These are phyloP conservation scores for Tethya wilhelma DNA, from an alignment of 37 sponge, comb jelly and placozoan species.

Conservation along the genomic window DNA sequence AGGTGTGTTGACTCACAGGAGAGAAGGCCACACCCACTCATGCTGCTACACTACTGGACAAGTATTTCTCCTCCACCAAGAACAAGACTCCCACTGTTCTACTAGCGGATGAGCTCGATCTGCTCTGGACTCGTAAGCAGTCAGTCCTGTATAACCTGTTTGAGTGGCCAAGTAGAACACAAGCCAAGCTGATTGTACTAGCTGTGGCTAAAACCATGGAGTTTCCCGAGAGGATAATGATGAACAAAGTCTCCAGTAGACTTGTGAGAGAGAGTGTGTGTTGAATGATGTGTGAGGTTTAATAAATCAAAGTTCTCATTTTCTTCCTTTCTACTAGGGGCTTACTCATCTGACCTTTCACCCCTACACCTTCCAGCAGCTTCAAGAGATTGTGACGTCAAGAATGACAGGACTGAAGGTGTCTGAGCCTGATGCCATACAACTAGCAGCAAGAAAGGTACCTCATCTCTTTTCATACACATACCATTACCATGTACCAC, in stretches of 20 bases:
- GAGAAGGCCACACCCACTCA: too few relatives aligned
- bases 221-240: slow-evolving; percentile 92
- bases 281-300: too few relatives aligned
- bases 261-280: slow-evolving; percentile 72
- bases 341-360: slow-evolving; percentile 90
- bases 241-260: slow-evolving; percentile 86
- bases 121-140: slow-evolving; percentile 95
- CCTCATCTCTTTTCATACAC: too few relatives aligned
- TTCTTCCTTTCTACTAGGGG: slow-evolving; percentile 56
- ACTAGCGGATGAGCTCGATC: slow-evolving; percentile 95
- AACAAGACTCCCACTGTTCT: slow-evolving; percentile 79
- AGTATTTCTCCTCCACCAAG: too few relatives aligned
- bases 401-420: slow-evolving; percentile 73
- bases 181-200: slow-evolving; percentile 81
- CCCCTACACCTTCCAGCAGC: slow-evolving; percentile 92
- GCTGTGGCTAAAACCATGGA: slow-evolving; percentile 99
- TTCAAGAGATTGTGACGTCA: slow-evolving; percentile 86
- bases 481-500: too few relatives aligned
- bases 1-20: too few relatives aligned
- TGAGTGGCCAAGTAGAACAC: slow-evolving; percentile 88
- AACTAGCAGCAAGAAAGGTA: slow-evolving; percentile 94
- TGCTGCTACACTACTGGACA: too few relatives aligned
- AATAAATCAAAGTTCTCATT: background rate
- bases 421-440: slow-evolving; percentile 88
- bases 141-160: slow-evolving; percentile 95